A percentile compares a stretch with the other conserved stretches of the same genome.
These are phyloP conservation scores for Leucophenga montana DNA, from an alignment of 2,888 invertebrate genomes.

Conservation along the genomic window DNA sequence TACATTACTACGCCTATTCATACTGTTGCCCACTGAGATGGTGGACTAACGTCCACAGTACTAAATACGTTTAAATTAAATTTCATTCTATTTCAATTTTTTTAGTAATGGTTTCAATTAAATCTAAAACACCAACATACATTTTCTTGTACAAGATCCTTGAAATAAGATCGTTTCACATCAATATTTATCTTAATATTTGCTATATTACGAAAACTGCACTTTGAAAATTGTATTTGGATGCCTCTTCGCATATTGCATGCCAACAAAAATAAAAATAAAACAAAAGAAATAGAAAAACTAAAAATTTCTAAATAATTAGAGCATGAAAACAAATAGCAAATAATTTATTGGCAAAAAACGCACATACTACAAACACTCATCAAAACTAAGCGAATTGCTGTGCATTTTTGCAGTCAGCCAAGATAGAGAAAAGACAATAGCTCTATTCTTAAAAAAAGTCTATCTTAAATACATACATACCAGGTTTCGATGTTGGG, in stretches of 20 bases:
- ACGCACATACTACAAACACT: slow-evolving; percentile 24
- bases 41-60: no score
- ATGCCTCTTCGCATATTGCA: slow-evolving; percentile 51
- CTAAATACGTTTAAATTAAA: no score
- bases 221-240: slow-evolving; percentile 5
- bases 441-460: neutral
- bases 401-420: neutral
- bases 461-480: neutral
- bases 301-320: slow-evolving; percentile 62
- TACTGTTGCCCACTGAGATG: no score
- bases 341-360: slow-evolving; percentile 43
- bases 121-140: no score
- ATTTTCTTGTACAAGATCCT: no score
- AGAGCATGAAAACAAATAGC: slow-evolving; percentile 64
- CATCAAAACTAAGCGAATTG: neutral
- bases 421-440: neutral
- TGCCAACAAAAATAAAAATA: slow-evolving; percentile 39
- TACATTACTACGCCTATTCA: no score
- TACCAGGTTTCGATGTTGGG: slow-evolving; percentile 14
- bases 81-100: no score
- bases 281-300: slow-evolving; percentile 38
- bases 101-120: no score
- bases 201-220: no score
- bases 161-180: no score
- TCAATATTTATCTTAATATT: no score